Evolutionary conservation across 2,113 vertebrate species (phyloP), one percentile per base, ranked within the genome.

Genomic region (Tragulus kanchil): DNA sequence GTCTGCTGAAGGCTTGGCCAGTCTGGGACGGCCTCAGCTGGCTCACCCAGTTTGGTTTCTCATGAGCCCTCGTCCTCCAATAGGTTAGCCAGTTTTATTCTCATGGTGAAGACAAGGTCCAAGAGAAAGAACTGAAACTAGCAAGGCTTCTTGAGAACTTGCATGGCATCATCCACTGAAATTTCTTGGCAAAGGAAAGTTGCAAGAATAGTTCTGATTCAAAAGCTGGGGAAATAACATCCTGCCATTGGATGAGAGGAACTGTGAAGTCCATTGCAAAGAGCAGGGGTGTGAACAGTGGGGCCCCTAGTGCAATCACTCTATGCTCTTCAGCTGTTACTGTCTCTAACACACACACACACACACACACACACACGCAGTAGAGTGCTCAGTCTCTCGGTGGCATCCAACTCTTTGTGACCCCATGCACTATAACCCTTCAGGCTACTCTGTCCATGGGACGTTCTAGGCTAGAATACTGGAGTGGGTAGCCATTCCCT

Each of bases 261-360:
- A 31, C 17, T 79, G 3, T 14, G 2, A 65, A 54, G 48, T 48
- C n/a, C 50, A 14, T 56, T n/a, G 56, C 69, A 61, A 82, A 95
- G 58, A 61, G 10, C 77, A 12, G 0, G 14, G 11, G 14, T 52
- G 16, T 77, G 23, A 73, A 65, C 5, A 1, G 0, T 0, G 0
- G 10, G 86, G 21, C 13, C 71, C 5, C 26, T 2, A 50, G 23
- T 11, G 9, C 48, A 6, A 28, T 67, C 26, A 48, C 0, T 11
- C 42, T 42, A 16, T 14, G 17, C 42, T 42, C 12, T 42, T 59
- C 11, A 42, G 16, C 45, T 77, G 54, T 31, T 28, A 36, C 25
- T 8, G 11, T 45, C 58, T 90, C 26, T 36, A 36, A 54, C 52
- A 52, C 11, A 52, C 52, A 52, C 11, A 52, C 11, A 52, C 6